phyloP scores from a whole-genome alignment of 2,888 invertebrate genomes.

The Malthinus flaveolus region DNA sequence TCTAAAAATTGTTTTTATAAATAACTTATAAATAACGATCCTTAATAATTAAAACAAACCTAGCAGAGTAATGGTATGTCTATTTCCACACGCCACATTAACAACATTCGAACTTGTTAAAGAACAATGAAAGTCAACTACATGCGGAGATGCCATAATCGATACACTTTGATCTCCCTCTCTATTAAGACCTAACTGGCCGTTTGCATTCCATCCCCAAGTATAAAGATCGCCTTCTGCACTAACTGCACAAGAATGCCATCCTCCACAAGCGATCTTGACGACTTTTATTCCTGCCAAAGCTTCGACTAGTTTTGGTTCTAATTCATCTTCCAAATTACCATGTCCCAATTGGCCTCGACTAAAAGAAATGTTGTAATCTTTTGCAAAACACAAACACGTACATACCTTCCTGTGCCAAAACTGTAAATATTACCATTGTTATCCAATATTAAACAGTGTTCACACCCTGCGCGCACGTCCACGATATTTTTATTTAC shows the following conservation, averaged over 20 bases:
- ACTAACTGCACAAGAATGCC: conserved; percentile 83
- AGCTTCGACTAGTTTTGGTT: conserved; percentile 70
- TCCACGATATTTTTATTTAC: conserved; percentile 62
- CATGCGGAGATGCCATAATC: conserved; percentile 56
- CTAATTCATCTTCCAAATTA: conserved; percentile 63
- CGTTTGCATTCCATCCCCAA: conserved; percentile 92
- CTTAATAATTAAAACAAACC: conserved; percentile 50
- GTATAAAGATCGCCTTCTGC: conserved; percentile 80
- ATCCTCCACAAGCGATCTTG: conserved; percentile 78
- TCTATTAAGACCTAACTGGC: conserved; percentile 74
- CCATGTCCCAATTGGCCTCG: conserved; percentile 87
- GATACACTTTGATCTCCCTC: conserved; percentile 51
- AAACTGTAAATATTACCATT: conserved; percentile 77
- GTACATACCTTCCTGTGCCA: conserved; percentile 79
- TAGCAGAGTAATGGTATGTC: conserved; percentile 72
- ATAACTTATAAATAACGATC: background rate
- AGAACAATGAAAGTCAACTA: conserved; percentile 55
- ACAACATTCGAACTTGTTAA: conserved; percentile 48
- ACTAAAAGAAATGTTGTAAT: conserved; percentile 56
- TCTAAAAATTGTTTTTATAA: conserved; percentile 51
- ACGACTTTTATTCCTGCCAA: conserved; percentile 75
- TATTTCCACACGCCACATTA: conserved; percentile 72
- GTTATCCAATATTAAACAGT: conserved; percentile 70
- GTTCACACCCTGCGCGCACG: conserved; percentile 79
- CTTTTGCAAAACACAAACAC: background rate